These are phyloP conservation scores for Berghia stephanieae DNA, from an alignment of 1,140 invertebrate species.

Conservation along the genomic window DNA sequence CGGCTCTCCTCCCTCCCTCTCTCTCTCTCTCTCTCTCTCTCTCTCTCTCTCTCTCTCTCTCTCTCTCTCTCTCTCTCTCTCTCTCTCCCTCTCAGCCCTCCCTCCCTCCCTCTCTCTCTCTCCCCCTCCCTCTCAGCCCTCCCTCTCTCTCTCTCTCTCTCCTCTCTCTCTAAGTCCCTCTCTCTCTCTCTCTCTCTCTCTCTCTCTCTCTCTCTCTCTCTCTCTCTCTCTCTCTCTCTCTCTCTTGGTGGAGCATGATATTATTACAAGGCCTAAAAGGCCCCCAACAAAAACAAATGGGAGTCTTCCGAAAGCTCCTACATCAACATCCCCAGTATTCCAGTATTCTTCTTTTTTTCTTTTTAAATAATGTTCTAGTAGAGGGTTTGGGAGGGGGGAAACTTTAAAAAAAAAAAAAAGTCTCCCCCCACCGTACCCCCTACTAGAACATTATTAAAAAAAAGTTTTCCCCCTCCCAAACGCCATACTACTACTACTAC, in stretches of 20 bases:
- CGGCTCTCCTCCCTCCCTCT: background rate
- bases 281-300: background rate
- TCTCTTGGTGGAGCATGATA: background rate
- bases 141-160: background rate
- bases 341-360: background rate
- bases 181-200: background rate
- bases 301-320: background rate
- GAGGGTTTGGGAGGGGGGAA: background rate
- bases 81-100: background rate
- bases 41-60: background rate
- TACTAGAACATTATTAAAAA: too few species aligned
- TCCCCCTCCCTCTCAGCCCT: background rate
- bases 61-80: slow-evolving; percentile 6
- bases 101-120: background rate
- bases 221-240: slow-evolving; percentile 4
- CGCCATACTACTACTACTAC: too few species aligned
- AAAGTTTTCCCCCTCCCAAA: too few species aligned
- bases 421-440: too few species aligned
- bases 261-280: too few species aligned
- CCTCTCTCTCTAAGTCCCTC: background rate
- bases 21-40: slow-evolving; percentile 19
- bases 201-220: slow-evolving; percentile 20
- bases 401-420: background rate
- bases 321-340: background rate
- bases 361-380: background rate